Base-by-base conservation (phyloP, 2,888 invertebrate genomes). In the Xylophagus ater region DNA sequence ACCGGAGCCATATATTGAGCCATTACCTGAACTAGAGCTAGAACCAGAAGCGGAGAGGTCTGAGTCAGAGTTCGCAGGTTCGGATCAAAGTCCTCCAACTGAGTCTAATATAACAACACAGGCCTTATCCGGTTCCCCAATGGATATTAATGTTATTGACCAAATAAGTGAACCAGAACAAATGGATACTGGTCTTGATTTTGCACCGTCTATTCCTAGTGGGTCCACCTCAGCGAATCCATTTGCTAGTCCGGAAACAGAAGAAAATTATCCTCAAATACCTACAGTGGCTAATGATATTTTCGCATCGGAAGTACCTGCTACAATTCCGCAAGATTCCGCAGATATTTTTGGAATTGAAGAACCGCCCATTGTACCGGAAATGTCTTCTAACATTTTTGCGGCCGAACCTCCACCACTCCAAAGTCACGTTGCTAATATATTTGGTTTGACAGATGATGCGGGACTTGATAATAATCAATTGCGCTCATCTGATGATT, bases 401-500 rank as follows among this genome's bases (percentile, higher is more conserved):
- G 48, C 46, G 14, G 25, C 12, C 14, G 24, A n/a, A n/a, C n/a
- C n/a, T n/a, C n/a, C n/a, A n/a, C n/a, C n/a, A n/a, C n/a, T n/a
- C n/a, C n/a, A n/a, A n/a, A n/a, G n/a, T n/a, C n/a, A n/a, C n/a
- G n/a, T 23, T 24, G 12, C 33, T 9, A 63, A 67, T 28, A 58
- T 63, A 52, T 50, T 57, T 6, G 63, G 64, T 37, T 57, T 65
- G 2, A 59, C 61, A 37, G 59, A 66, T 2, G 62, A 66, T 10
- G 21, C 37, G 20, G 41, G 31, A 19, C 23, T 34, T 14, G 42
- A 29, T 41, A 68, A 19, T 21, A 18, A n/a, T n/a, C n/a, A n/a
- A n/a, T n/a, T n/a, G n/a, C n/a, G n/a, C n/a, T n/a, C 15, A 7
- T 13, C 70, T 1, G 79, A 81, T 49, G 78, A 75, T 18, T 90